Evolutionary conservation across 2,113 vertebrate genomes (phyloP).

Genomic region (Tachysurus vachellii): DNA sequence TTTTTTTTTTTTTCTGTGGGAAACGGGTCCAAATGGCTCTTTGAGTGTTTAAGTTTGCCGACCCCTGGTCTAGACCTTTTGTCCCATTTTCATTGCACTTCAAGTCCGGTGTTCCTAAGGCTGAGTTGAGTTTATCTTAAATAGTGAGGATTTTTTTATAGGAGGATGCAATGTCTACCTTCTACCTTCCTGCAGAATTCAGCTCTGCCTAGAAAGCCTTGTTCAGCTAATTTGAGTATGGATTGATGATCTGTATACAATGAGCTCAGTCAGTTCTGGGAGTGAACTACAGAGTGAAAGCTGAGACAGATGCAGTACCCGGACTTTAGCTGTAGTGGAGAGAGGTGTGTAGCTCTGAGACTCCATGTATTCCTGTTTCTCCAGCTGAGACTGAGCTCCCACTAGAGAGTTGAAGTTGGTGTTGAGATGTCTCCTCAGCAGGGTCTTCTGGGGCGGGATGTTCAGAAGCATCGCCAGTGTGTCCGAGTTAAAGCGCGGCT

Average conservation of each 20-base stretch:
- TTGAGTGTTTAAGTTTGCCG: too few species aligned
- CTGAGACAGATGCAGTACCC: slow-evolving; percentile 69
- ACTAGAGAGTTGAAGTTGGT: slow-evolving; percentile 89
- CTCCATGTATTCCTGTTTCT: slow-evolving; percentile 86
- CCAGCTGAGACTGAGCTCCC: slow-evolving; percentile 85
- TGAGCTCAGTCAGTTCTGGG: background rate
- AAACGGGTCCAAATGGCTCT: too few species aligned
- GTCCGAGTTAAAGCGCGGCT: slow-evolving; percentile 90
- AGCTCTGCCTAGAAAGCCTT: background rate
- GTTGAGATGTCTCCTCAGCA: slow-evolving; percentile 88
- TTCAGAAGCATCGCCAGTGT: slow-evolving; percentile 93
- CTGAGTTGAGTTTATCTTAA: too few species aligned
- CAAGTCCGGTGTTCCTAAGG: background rate
- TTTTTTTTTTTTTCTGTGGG: too few species aligned
- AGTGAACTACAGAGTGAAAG: background rate
- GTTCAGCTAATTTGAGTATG: background rate
- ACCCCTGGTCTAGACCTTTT: too few species aligned
- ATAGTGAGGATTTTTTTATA: background rate
- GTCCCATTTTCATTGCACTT: background rate
- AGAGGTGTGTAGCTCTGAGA: slow-evolving; percentile 80
- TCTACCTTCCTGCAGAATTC: background rate
- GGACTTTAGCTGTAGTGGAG: slow-evolving; percentile 92
- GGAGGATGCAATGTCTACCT: background rate
- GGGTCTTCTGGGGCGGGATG: slow-evolving; percentile 92
- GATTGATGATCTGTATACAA: background rate